Conservation (phyloP, 2,888 invertebrate species). For the Agrotis exclamationis region DNA sequence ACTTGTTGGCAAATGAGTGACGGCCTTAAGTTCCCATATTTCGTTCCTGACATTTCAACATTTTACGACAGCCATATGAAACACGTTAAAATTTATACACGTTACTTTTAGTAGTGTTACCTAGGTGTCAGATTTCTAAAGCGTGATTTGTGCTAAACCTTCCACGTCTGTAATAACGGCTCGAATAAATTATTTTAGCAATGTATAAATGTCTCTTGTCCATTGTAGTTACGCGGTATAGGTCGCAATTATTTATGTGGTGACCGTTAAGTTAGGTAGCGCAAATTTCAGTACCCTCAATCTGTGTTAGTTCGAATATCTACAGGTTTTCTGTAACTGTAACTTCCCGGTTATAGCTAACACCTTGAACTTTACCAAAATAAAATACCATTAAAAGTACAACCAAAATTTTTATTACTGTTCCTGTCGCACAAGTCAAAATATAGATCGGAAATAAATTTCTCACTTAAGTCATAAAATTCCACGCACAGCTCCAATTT, state of each 20-base stretch:
- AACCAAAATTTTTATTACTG: neutral
- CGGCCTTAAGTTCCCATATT: slow-evolving; percentile 44
- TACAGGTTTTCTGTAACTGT: neutral
- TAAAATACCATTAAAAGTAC: neutral
- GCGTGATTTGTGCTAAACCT: slow-evolving; percentile 54
- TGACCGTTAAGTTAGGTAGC: slow-evolving; percentile 17
- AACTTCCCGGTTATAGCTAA: neutral
- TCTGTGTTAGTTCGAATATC: neutral
- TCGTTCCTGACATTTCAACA: slow-evolving; percentile 44
- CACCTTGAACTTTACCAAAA: no score
- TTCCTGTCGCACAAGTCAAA: neutral
- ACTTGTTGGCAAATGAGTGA: slow-evolving; percentile 42
- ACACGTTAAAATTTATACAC: slow-evolving; percentile 49
- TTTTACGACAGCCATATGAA: slow-evolving; percentile 50
- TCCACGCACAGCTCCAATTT: neutral
- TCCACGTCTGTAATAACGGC: slow-evolving; percentile 37
- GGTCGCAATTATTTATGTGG: slow-evolving; percentile 38
- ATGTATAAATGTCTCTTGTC: slow-evolving; percentile 33
- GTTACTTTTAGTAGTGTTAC: slow-evolving; percentile 46
- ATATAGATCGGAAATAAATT: neutral
- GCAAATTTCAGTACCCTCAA: slow-evolving; percentile 10
- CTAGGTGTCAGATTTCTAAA: slow-evolving; percentile 58
- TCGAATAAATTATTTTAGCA: slow-evolving; percentile 43
- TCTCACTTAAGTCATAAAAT: slow-evolving; percentile 1
- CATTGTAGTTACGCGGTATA: slow-evolving; percentile 26